Evolutionary conservation across 2,888 invertebrate genomes (phyloP).

Genomic region (Acrobasis suavella): DNA sequence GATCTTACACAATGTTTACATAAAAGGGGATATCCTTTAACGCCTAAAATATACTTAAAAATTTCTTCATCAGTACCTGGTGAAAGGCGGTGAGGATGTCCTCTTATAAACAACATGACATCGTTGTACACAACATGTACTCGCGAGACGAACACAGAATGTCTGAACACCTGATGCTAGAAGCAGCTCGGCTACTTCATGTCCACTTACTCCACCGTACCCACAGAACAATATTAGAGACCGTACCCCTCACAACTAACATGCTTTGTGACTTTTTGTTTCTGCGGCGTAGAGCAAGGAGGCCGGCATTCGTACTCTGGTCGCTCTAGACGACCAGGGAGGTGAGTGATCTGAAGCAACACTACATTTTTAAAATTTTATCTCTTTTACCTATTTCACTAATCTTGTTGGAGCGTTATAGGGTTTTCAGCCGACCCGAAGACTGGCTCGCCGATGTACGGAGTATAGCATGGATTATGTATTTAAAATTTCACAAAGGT

Average conservation of each 20-base stretch:
- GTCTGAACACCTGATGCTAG: conserved; percentile 34
- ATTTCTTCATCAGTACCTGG: conserved; percentile 10
- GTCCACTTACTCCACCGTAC: conserved; percentile 71
- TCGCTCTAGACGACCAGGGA: conserved; percentile 99
- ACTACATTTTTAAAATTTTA: conserved; percentile 82
- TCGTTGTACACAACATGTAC: conserved; percentile 32
- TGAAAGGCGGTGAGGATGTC: conserved; percentile 33
- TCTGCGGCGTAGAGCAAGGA: conserved; percentile 96
- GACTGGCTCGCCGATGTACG: conserved; percentile 67
- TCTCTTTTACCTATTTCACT: conserved; percentile 78
- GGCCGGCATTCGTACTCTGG: conserved; percentile 99
- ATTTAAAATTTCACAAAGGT: conserved; percentile 75
- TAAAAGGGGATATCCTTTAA: conserved; percentile 49
- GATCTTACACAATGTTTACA: conserved; percentile 57
- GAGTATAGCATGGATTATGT: conserved; percentile 69
- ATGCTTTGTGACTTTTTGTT: conserved; percentile 83
- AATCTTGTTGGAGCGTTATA: conserved; percentile 76
- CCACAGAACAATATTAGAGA: too few species aligned
- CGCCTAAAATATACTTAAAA: background rate
- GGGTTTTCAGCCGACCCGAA: conserved; percentile 77
- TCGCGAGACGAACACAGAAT: conserved; percentile 12
- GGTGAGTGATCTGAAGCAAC: conserved; percentile 92
- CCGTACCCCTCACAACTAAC: conserved; percentile 82
- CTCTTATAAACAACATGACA: conserved; percentile 37
- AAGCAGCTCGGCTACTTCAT: conserved; percentile 38